phyloP scores from a whole-genome alignment of 2,113 vertebrate genomes.

The Pollimyrus isidori region DNA sequence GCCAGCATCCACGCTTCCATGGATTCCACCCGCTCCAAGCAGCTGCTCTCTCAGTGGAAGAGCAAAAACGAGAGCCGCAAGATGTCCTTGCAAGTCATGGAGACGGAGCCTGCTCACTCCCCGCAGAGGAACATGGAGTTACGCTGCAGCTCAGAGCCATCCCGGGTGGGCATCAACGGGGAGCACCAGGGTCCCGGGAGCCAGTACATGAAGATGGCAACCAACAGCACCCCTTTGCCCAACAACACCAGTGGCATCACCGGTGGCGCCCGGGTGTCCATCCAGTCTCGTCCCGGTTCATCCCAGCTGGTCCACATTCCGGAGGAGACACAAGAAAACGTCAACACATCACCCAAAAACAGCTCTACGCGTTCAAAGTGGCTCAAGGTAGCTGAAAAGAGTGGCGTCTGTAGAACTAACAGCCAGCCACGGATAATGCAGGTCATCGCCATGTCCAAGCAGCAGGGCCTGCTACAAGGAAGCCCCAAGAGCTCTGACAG shows the following conservation, averaged over 20 bases:
- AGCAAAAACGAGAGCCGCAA: conserved; percentile 87
- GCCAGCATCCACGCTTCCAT: conserved; percentile 86
- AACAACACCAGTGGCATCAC: conserved; percentile 68
- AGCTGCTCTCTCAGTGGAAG: conserved; percentile 94
- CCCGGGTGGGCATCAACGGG: conserved; percentile 74
- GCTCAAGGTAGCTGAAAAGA: conserved; percentile 90
- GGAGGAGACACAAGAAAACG: conserved; percentile 78
- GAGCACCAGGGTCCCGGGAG: conserved; percentile 66
- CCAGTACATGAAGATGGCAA: conserved; percentile 83
- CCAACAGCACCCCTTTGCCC: conserved; percentile 65
- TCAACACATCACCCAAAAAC: conserved; percentile 68
- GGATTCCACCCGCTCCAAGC: conserved; percentile 90
- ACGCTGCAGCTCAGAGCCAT: conserved; percentile 79
- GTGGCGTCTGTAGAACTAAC: conserved; percentile 68
- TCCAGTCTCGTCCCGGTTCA: conserved; percentile 86
- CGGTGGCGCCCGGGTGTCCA: conserved; percentile 73
- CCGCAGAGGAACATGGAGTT: conserved; percentile 83
- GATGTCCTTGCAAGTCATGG: conserved; percentile 83
- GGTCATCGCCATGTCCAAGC: conserved; percentile 93
- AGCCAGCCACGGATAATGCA: conserved; percentile 93
- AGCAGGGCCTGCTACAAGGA: conserved; percentile 79
- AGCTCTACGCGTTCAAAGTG: conserved; percentile 90
- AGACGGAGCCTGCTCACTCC: conserved; percentile 75
- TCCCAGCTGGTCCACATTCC: conserved; percentile 96
- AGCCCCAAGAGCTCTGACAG: conserved; percentile 72